Percentiles rank a stretch among this genome's conserved stretches.
Evolutionary conservation across 2,797 vertebrate species (phyloP).

Genomic region (Myripristis jacobus): DNA sequence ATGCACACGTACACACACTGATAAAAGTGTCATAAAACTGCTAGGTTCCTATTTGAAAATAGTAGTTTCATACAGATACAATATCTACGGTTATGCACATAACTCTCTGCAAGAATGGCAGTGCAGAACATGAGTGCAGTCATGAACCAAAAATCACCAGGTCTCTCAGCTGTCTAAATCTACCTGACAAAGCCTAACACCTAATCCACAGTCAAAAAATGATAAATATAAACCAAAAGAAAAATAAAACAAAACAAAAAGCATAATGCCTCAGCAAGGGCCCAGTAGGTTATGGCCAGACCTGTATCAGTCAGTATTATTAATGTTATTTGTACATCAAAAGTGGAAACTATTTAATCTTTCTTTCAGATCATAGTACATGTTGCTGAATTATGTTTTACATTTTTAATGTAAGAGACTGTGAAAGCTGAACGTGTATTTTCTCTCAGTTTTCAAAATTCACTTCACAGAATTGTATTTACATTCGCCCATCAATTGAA

Average conservation of each 20-base stretch:
- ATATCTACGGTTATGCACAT: neutral
- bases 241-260: neutral
- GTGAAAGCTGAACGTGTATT: too few relatives aligned
- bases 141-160: conserved; percentile 23
- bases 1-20: neutral
- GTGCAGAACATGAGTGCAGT: neutral
- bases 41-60: neutral
- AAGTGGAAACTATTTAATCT: too few relatives aligned
- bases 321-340: too few relatives aligned
- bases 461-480: too few relatives aligned
- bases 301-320: too few relatives aligned
- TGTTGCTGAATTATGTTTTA: too few relatives aligned
- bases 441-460: too few relatives aligned
- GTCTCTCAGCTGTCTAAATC: conserved; percentile 21
- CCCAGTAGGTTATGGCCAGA: neutral
- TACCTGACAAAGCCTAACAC: conserved; percentile 15
- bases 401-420: too few relatives aligned
- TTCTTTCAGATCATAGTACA: too few relatives aligned
- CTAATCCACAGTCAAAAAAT: conserved; percentile 3
- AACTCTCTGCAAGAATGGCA: neutral
- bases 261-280: neutral
- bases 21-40: neutral
- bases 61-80: neutral
- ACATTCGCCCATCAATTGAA: too few relatives aligned
- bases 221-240: neutral